Evolutionary conservation across 2,888 invertebrate species (phyloP), one percentile per base, ranked within the genome.

Genomic region (Elegia similella): DNA sequence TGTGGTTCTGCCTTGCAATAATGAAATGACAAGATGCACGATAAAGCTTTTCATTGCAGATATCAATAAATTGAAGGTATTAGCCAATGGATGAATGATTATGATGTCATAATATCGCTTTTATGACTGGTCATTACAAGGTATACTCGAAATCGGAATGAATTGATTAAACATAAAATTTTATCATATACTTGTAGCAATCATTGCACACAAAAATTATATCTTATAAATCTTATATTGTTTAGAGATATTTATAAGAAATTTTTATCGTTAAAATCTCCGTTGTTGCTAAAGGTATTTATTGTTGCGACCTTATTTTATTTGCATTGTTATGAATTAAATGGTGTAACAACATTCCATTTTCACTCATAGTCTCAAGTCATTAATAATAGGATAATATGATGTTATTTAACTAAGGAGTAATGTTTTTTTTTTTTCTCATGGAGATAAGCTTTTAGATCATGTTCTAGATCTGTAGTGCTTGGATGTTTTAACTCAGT

Each of bases 311-410:
- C 44, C 46, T 44, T 43, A 55, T 57, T 61, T 64, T 54, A n/a
- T 59, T 57, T 61, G 54, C 59, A 60, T 64, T 60, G 59, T 69
- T 68, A 61, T 64, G 57, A 62, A 63, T 62, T 29, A 15, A 59
- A 59, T 60, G 47, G 63, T 62, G 55, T 59, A 65, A 59, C 61
- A 70, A 85, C 85, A 86, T 86, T 85, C 86, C 86, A 83, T 71
- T 73, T 65, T 70, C 64, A 68, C 70, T 78, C 65, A 71, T 70
- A 62, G 65, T 65, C 67, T 62, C 54, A 58, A 57, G 44, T 56
- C 48, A 58, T 57, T 15, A 48, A 52, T 50, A 32, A 42, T 32
- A 43, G 10, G 16, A 34, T 34, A 16, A 50, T 30, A 48, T 48
- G 30, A 50, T 38, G n/a, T 50, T 34, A 38, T 16, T 44, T 1